A percentile compares a stretch with the other conserved stretches of the same genome.
phyloP scores from a whole-genome alignment of 1,140 invertebrate genomes.

The Drosophila nannoptera region DNA sequence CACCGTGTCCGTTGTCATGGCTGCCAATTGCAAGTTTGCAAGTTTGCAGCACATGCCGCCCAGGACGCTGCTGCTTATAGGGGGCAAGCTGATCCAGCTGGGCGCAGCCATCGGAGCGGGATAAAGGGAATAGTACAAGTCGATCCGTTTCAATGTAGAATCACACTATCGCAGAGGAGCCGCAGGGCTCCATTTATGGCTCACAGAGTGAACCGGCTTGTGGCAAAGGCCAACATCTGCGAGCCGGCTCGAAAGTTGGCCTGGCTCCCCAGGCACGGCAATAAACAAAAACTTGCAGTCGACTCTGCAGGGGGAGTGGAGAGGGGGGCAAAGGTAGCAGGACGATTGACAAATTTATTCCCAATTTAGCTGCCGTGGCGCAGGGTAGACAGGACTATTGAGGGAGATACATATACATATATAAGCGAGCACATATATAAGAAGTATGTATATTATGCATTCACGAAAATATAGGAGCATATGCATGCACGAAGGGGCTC shows the following conservation, averaged over 20 bases:
- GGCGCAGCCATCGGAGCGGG: background rate
- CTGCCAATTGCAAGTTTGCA: conserved; percentile 52
- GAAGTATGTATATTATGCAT: conserved; percentile 10
- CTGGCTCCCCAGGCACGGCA: too few species aligned
- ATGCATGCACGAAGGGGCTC: background rate
- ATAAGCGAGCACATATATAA: conserved; percentile 13
- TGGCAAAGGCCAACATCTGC: too few species aligned
- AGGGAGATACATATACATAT: conserved; percentile 19
- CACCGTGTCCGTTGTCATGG: conserved; percentile 42
- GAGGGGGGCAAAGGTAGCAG: background rate
- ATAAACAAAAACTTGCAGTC: too few species aligned
- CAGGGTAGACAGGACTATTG: conserved; percentile 3
- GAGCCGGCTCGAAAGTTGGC: too few species aligned
- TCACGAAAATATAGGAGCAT: conserved; percentile 5
- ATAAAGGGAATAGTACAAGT: too few species aligned
- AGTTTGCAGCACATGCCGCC: conserved; percentile 48
- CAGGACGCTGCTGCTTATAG: conserved; percentile 41
- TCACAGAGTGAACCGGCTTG: too few species aligned
- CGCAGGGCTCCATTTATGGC: background rate
- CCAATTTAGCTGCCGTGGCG: background rate
- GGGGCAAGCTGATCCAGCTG: conserved; percentile 11
- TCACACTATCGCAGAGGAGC: too few species aligned
- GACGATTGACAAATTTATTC: conserved; percentile 24
- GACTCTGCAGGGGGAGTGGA: too few species aligned
- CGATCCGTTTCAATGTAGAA: too few species aligned